Evolutionary conservation across 2,113 vertebrate genomes (phyloP).

Genomic region (Muscicapa adusta): DNA sequence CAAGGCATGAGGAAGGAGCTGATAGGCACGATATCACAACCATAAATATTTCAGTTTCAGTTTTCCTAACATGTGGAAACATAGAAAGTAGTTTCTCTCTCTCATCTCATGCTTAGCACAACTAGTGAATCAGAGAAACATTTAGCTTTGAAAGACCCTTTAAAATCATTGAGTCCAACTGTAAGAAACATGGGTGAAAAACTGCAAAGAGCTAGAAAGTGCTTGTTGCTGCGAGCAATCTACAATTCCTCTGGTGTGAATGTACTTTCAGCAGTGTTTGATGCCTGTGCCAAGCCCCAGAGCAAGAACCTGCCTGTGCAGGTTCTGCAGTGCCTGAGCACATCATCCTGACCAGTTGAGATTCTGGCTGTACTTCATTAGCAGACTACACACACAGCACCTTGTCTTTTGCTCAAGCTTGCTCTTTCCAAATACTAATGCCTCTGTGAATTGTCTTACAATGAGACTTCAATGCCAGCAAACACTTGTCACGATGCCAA

Average conservation of each 20-base stretch:
- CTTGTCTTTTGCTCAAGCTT: not conserved
- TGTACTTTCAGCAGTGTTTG: not conserved
- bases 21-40: too few relatives aligned
- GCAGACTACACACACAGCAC: not conserved
- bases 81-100: not conserved
- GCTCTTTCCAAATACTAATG: not conserved
- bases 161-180: accelerated
- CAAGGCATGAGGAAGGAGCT: not conserved
- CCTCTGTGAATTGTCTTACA: not conserved
- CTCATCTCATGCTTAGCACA: not conserved
- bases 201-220: not conserved
- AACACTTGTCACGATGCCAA: not conserved
- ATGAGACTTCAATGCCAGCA: not conserved
- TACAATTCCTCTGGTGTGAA: not conserved
- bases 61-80: not conserved
- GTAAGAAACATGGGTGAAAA: not conserved
- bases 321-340: not conserved
- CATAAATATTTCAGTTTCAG: not conserved
- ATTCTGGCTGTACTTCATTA: not conserved
- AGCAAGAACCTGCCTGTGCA: not conserved
- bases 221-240: not conserved
- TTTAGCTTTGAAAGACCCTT: not conserved
- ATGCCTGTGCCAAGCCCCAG: not conserved
- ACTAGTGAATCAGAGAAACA: not conserved
- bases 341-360: accelerated